Evolutionary conservation across 1,140 invertebrate species (phyloP).

Genomic region (Dendroctonus ponderosae): DNA sequence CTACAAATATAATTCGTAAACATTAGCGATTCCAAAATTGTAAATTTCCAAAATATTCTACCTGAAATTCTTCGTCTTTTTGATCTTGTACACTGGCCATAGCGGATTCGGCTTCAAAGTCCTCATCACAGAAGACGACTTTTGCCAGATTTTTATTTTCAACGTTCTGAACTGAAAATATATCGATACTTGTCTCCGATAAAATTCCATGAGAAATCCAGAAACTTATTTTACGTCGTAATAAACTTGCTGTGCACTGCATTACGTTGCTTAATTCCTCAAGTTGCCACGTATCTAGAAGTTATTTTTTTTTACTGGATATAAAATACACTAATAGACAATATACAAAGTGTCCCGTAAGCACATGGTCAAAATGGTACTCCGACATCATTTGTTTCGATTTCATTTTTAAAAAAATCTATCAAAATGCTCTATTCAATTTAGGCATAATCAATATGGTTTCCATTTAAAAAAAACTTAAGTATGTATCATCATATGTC

Average conservation of each 20-base stretch:
- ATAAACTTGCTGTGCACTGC: conserved; percentile 77
- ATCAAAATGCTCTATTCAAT: too few relatives aligned
- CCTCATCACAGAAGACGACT: conserved; percentile 74
- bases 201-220: conserved; percentile 89
- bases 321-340: too few relatives aligned
- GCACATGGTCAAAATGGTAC: too few relatives aligned
- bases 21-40: background rate
- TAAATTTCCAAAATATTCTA: conserved; percentile 36
- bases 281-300: conserved; percentile 73
- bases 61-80: conserved; percentile 87
- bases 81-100: conserved; percentile 93
- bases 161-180: conserved; percentile 72
- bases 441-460: too few relatives aligned
- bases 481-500: too few relatives aligned
- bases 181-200: conserved; percentile 70
- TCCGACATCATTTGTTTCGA: too few relatives aligned
- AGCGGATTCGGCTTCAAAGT: conserved; percentile 88
- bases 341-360: too few relatives aligned
- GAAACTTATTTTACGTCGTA: conserved; percentile 83
- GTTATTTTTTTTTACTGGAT: too few relatives aligned
- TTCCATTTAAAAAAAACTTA: too few relatives aligned
- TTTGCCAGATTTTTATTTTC: conserved; percentile 53
- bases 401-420: too few relatives aligned
- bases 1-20: conserved; percentile 45
- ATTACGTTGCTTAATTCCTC: conserved; percentile 81